Evolutionary conservation across 2,888 invertebrate species (phyloP).

Genomic region (Nephrotoma guestfalica): DNA sequence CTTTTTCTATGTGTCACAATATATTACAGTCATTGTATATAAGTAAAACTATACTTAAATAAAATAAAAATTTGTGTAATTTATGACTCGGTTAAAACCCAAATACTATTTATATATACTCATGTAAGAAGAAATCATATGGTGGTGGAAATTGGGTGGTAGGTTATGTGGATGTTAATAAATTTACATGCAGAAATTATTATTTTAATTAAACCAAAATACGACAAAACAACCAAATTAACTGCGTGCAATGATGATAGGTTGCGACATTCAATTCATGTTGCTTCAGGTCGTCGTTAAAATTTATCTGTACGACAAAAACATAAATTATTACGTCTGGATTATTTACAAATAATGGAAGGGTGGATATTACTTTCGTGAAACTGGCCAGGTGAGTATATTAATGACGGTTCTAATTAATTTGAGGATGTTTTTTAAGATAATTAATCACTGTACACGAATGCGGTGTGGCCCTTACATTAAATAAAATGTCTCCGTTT

Average conservation of each 20-base stretch:
- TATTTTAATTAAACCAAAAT: background rate
- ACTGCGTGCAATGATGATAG: background rate
- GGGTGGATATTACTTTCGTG: background rate
- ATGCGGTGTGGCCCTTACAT: background rate
- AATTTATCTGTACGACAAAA: background rate
- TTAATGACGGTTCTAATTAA: background rate
- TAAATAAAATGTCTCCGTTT: background rate
- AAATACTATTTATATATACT: background rate
- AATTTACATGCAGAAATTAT: background rate
- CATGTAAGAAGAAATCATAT: background rate
- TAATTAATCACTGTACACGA: background rate
- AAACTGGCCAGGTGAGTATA: background rate
- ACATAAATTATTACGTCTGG: background rate
- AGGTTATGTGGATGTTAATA: background rate
- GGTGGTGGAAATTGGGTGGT: background rate
- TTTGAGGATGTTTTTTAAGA: background rate
- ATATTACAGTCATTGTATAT: background rate
- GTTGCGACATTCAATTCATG: background rate
- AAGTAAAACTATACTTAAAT: background rate
- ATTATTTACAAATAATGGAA: background rate
- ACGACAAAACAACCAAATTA: background rate
- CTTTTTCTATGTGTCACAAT: background rate
- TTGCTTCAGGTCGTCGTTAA: background rate
- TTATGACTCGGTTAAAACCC: background rate
- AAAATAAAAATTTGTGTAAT: background rate